Percentiles rank a stretch among this genome's conserved stretches.
These are phyloP conservation scores for Hanleya hanleyi DNA, from an alignment of 2,888 invertebrate species.

Conservation along the genomic window DNA sequence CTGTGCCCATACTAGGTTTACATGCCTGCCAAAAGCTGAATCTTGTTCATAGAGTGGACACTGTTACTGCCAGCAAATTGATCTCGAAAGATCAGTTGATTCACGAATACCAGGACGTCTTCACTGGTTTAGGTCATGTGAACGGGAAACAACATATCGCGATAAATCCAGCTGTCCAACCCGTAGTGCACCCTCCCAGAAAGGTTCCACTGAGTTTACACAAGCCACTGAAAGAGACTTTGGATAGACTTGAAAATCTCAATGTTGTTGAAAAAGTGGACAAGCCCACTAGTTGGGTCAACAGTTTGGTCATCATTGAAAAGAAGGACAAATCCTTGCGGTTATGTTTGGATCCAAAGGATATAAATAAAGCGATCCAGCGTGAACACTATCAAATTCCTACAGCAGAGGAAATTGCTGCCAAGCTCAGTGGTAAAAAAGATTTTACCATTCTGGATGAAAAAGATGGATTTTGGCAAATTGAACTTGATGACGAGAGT, in stretches of 20 bases:
- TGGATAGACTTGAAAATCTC: background rate
- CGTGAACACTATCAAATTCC: too few relatives aligned
- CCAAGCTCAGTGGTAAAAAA: slow-evolving; percentile 30
- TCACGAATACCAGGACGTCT: background rate
- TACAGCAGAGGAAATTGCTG: too few relatives aligned
- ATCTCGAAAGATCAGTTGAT: background rate
- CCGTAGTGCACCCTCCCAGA: background rate
- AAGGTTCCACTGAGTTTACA: background rate
- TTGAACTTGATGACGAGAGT: slow-evolving; percentile 32
- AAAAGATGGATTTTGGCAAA: slow-evolving; percentile 39
- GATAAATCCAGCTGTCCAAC: background rate
- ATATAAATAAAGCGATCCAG: too few relatives aligned
- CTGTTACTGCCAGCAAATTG: background rate
- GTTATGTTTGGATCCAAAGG: too few relatives aligned
- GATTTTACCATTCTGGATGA: slow-evolving; percentile 34
- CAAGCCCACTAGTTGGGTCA: slow-evolving; percentile 27
- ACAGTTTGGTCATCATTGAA: background rate
- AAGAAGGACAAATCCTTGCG: background rate
- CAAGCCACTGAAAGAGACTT: background rate
- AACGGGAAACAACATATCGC: background rate
- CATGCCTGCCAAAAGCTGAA: background rate
- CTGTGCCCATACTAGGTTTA: background rate
- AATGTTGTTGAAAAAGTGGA: background rate
- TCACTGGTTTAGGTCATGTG: background rate
- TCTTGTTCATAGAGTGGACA: background rate